Conservation (phyloP, 2,888 invertebrate genomes). For the Drosophila diplacantha region DNA sequence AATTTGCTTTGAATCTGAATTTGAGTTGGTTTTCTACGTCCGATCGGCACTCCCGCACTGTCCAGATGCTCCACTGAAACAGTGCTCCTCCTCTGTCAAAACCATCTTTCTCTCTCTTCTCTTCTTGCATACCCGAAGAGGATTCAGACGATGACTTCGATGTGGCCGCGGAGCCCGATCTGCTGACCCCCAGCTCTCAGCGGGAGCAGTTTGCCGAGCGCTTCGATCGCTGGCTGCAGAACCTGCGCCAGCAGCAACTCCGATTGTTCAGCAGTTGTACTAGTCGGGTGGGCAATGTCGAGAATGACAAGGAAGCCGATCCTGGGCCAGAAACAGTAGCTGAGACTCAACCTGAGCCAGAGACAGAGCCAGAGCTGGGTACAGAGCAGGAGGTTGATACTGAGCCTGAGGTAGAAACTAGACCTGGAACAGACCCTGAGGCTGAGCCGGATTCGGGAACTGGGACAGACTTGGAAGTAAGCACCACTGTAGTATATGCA, state of each 20-base stretch:
- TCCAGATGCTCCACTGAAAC: constrained; percentile 7
- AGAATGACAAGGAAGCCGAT: constrained; percentile 44
- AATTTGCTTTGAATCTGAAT: constrained; percentile 39
- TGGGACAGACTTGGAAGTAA: constrained; percentile 47
- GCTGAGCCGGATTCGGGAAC: constrained; percentile 32
- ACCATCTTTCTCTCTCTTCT: constrained; percentile 43
- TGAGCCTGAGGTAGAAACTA: constrained; percentile 11
- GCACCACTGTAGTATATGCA: constrained; percentile 14
- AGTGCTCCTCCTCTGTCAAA: constrained; percentile 31
- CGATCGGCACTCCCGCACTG: constrained; percentile 21
- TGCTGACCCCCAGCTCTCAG: constrained; percentile 53
- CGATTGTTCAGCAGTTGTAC: constrained; percentile 64
- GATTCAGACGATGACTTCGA: constrained; percentile 46
- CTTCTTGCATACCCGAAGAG: constrained; percentile 47
- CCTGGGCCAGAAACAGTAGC: constrained; percentile 1
- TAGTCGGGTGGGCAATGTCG: constrained; percentile 60
- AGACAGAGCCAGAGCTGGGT: constrained; percentile 26
- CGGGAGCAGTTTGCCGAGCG: constrained; percentile 58
- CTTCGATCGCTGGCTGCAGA: constrained; percentile 64
- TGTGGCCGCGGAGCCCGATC: constrained; percentile 47
- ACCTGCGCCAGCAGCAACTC: constrained; percentile 61
- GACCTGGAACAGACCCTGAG: constrained; percentile 4
- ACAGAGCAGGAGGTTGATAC: constrained; percentile 11
- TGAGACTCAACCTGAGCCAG: constrained; percentile 12
- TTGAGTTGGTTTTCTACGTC: constrained; percentile 26